These are phyloP conservation scores for Zapornia atra DNA, from an alignment of 2,113 vertebrate genomes.

Conservation along the genomic window DNA sequence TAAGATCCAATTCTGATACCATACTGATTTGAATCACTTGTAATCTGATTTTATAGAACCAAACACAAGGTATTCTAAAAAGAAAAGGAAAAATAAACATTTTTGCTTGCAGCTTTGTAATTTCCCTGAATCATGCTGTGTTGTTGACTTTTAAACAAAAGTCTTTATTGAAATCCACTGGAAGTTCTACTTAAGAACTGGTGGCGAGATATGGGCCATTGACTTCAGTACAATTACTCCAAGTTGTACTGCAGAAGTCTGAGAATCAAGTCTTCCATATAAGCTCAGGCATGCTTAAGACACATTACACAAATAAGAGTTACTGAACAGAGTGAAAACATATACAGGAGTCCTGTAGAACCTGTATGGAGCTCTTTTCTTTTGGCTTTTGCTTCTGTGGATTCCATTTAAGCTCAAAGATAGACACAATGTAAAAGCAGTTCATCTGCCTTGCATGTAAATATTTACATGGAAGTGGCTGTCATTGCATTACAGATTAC, in stretches of 20 bases:
- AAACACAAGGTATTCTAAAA: constrained; percentile 9
- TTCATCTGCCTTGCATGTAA: neutral
- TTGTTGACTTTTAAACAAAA: constrained; percentile 62
- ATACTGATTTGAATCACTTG: neutral
- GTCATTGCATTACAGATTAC: neutral
- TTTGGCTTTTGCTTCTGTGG: neutral
- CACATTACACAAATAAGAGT: neutral
- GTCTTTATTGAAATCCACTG: constrained; percentile 38
- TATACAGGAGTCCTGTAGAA: neutral
- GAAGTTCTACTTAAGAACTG: constrained; percentile 53
- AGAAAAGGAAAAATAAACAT: constrained; percentile 5
- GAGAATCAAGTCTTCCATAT: neutral
- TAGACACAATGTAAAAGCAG: neutral
- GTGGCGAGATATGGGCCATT: constrained; percentile 42
- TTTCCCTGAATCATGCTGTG: constrained; percentile 53
- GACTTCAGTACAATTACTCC: constrained; percentile 40
- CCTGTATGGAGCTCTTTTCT: neutral
- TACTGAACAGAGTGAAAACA: neutral
- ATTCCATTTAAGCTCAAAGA: neutral
- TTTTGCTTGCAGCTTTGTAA: constrained; percentile 50
- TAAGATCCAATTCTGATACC: neutral
- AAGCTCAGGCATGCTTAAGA: neutral
- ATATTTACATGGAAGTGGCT: neutral
- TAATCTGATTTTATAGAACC: neutral
- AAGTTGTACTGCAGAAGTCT: neutral